These are phyloP conservation scores for Agriopis marginaria DNA, from an alignment of 2,888 invertebrate species.

Conservation along the genomic window DNA sequence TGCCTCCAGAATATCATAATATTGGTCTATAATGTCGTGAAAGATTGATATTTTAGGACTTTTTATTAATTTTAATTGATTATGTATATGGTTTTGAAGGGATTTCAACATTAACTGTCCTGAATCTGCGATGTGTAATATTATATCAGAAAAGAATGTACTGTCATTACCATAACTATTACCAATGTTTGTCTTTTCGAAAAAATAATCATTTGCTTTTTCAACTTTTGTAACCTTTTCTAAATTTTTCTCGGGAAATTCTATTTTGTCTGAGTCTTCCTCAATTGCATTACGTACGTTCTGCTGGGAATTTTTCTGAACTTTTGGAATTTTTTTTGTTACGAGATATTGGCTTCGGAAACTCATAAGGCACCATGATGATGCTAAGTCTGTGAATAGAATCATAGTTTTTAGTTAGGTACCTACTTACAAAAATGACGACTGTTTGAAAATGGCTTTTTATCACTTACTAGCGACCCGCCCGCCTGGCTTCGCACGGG, in stretches of 20 bases:
- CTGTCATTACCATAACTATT: not conserved
- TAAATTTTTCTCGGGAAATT: not conserved
- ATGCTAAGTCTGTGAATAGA: not conserved
- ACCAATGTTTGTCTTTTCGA: slow-evolving; percentile 1
- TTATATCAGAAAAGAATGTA: not conserved
- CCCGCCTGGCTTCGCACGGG: too few relatives aligned
- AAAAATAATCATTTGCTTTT: not conserved
- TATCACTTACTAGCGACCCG: too few relatives aligned
- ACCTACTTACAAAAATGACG: too few relatives aligned
- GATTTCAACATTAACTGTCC: not conserved
- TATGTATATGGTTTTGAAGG: not conserved
- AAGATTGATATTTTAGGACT: not conserved
- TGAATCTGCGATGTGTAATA: not conserved
- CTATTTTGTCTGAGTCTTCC: not conserved
- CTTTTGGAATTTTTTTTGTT: not conserved
- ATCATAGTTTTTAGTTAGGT: not conserved
- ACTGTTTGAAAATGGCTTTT: too few relatives aligned
- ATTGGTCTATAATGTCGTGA: not conserved
- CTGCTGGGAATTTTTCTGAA: not conserved
- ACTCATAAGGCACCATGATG: not conserved
- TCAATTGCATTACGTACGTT: not conserved
- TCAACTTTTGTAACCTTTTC: not conserved
- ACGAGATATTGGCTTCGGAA: not conserved
- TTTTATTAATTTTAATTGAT: not conserved
- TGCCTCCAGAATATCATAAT: not conserved